A percentile compares a stretch with the other conserved stretches of the same genome.
phyloP scores from a whole-genome alignment of 2,113 vertebrate species.

The Saguinus imperator region DNA sequence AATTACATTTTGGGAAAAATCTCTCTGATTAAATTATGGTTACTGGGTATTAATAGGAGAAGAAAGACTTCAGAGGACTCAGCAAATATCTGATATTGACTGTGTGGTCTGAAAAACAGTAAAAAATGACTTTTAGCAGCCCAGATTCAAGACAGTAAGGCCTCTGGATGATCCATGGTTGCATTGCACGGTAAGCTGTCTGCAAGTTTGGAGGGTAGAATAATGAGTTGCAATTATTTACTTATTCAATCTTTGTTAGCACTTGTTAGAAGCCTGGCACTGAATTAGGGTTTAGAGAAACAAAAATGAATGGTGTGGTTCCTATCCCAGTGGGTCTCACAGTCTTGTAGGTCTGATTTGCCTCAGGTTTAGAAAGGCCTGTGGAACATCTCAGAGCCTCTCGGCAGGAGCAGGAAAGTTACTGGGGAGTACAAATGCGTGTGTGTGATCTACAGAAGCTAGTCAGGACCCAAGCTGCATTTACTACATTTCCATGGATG shows the following conservation, averaged over 20 bases:
- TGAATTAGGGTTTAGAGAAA: not conserved
- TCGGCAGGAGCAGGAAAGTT: not conserved
- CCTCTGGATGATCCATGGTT: not conserved
- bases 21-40: not conserved
- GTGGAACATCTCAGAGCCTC: not conserved
- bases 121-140: not conserved
- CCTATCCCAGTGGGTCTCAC: rapidly evolving
- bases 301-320: not conserved
- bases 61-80: not conserved
- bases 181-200: not conserved
- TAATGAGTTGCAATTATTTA: not conserved
- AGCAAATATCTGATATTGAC: not conserved
- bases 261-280: not conserved
- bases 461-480: not conserved
- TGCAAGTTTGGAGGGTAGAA: not conserved
- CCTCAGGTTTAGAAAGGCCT: not conserved
- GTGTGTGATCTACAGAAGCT: not conserved
- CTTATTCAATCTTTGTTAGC: not conserved
- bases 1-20: not conserved
- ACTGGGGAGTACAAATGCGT: rapidly evolving
- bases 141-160: not conserved
- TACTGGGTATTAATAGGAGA: not conserved
- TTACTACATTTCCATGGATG: not conserved
- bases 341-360: not conserved
- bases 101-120: not conserved